Percentiles rank a stretch among this genome's conserved stretches.
phyloP scores from a whole-genome alignment of 2,888 invertebrate genomes.

The Tachystola acroxantha region DNA sequence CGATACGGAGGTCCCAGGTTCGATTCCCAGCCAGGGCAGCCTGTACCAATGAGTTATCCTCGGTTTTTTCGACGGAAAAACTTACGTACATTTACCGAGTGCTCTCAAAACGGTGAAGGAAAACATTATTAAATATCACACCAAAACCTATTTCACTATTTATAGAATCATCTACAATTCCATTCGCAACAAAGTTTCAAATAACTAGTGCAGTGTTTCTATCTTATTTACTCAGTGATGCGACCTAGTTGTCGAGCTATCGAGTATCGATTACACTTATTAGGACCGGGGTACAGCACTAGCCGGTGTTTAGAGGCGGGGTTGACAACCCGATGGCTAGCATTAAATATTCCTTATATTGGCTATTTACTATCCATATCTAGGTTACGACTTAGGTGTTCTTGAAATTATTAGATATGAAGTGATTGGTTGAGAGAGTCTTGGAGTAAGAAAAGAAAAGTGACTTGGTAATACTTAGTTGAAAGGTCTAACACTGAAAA shows the following conservation, averaged over 20 bases:
- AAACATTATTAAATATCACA: too few species aligned
- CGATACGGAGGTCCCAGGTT: too few species aligned
- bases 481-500: too few species aligned
- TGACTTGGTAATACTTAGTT: too few species aligned
- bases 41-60: too few species aligned
- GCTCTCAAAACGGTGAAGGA: too few species aligned
- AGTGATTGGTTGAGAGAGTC: neutral
- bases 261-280: conserved; percentile 43
- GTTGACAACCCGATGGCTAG: conserved; percentile 33
- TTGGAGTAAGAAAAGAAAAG: neutral
- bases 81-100: too few species aligned
- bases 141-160: too few species aligned
- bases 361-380: conserved; percentile 22
- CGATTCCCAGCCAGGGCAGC: too few species aligned
- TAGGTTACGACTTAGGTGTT: conserved; percentile 14
- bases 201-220: conserved; percentile 5
- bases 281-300: conserved; percentile 34
- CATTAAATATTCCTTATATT: conserved; percentile 26
- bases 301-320: conserved; percentile 24
- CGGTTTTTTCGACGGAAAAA: too few species aligned
- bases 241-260: conserved; percentile 40
- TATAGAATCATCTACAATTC: too few species aligned
- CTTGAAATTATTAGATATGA: neutral
- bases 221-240: conserved; percentile 20
- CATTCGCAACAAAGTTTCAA: neutral